phyloP scores from a whole-genome alignment of 2,888 invertebrate genomes.

The Muschampia plurimacula region DNA sequence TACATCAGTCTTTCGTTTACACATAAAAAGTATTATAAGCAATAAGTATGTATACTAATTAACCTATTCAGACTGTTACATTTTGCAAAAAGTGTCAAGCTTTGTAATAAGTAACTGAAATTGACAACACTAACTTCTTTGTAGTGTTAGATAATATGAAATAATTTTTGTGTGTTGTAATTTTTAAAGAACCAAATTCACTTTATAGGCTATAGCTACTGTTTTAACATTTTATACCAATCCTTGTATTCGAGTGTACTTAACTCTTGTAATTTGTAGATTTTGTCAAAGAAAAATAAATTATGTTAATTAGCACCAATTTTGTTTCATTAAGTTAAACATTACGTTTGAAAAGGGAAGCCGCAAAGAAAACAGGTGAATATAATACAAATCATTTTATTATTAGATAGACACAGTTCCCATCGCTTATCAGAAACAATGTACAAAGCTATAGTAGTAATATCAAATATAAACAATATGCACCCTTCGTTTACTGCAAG shows the following conservation, averaged over 20 bases:
- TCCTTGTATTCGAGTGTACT: constrained; percentile 85
- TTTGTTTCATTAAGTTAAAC: constrained; percentile 49
- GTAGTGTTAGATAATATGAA: constrained; percentile 57
- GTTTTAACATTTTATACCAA: constrained; percentile 84
- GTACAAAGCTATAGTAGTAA: constrained; percentile 89
- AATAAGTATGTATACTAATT: constrained; percentile 35
- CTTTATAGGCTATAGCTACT: constrained; percentile 77
- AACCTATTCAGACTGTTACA: constrained; percentile 42
- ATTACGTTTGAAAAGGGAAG: constrained; percentile 36
- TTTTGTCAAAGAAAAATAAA: constrained; percentile 84
- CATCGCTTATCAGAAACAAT: constrained; percentile 89
- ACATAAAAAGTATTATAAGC: constrained; percentile 34
- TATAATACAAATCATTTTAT: constrained; percentile 90
- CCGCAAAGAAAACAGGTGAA: constrained; percentile 55
- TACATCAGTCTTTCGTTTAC: constrained; percentile 47
- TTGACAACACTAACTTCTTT: constrained; percentile 51
- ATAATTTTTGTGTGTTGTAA: constrained; percentile 71
- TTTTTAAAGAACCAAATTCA: constrained; percentile 79
- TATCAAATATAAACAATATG: constrained; percentile 87
- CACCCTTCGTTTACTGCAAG: constrained; percentile 86
- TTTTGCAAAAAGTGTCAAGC: constrained; percentile 41
- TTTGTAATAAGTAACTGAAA: constrained; percentile 45
- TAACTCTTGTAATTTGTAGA: constrained; percentile 82
- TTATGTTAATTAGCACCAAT: constrained; percentile 80
- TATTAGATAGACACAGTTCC: constrained; percentile 90